phyloP scores from a whole-genome alignment of 2,113 vertebrate genomes.

The Cynoglossus semilaevis region DNA sequence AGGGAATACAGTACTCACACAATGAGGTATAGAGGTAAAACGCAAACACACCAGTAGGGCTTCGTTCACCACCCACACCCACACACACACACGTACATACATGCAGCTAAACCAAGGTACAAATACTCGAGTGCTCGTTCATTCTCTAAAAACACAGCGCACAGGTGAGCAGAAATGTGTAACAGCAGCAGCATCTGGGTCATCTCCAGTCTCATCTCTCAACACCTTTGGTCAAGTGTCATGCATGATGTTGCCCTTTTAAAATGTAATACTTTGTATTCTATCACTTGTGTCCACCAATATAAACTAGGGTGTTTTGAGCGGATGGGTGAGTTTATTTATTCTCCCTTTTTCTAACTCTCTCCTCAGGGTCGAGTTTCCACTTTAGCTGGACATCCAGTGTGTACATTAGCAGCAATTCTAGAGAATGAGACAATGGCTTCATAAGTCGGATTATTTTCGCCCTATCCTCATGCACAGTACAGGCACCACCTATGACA shows the following conservation, averaged over 20 bases:
- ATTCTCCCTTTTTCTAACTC: slow-evolving; percentile 4
- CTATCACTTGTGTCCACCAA: slow-evolving; percentile 18
- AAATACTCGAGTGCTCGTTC: slow-evolving; percentile 59
- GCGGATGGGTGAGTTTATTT: slow-evolving; percentile 13
- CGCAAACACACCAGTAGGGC: slow-evolving; percentile 54
- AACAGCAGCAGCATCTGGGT: slow-evolving; percentile 64
- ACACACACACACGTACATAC: too few species aligned
- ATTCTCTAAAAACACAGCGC: slow-evolving; percentile 59
- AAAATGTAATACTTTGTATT: slow-evolving; percentile 37
- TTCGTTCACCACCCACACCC: slow-evolving; percentile 46
- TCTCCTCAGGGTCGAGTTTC: slow-evolving; percentile 41
- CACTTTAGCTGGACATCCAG: slow-evolving; percentile 71
- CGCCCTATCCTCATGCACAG: slow-evolving; percentile 65
- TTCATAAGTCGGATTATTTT: slow-evolving; percentile 61
- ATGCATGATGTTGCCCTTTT: slow-evolving; percentile 47
- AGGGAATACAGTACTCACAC: slow-evolving; percentile 68
- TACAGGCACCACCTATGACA: slow-evolving; percentile 58
- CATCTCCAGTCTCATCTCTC: slow-evolving; percentile 47
- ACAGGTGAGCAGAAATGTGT: slow-evolving; percentile 62
- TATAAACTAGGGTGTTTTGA: slow-evolving; percentile 23
- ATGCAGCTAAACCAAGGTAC: slow-evolving; percentile 64
- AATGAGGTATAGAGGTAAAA: slow-evolving; percentile 72
- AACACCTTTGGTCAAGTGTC: slow-evolving; percentile 66
- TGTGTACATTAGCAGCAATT: slow-evolving; percentile 74
- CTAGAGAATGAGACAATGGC: slow-evolving; percentile 65